Conservation (phyloP, 1,140 invertebrate genomes). For the Saccostrea echinata region DNA sequence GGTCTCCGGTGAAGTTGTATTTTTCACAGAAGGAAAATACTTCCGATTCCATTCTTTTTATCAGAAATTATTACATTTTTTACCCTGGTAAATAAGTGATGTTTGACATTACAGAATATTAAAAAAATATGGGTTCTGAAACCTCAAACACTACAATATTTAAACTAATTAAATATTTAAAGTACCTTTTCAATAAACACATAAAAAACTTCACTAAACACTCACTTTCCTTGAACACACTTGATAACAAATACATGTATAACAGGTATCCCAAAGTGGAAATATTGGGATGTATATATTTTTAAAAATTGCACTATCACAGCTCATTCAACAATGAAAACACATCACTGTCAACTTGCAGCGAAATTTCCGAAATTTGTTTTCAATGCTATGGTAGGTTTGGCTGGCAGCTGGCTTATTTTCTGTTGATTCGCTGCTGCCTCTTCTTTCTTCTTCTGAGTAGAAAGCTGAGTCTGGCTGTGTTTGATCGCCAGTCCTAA, state of each 20-base stretch:
- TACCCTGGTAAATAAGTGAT: not conserved
- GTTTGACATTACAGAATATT: not conserved
- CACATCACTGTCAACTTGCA: slow-evolving; percentile 15
- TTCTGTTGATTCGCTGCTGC: slow-evolving; percentile 64
- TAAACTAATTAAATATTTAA: too few relatives aligned
- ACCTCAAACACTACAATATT: not conserved
- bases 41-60: not conserved
- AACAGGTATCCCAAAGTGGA: not conserved
- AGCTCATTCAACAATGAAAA: not conserved
- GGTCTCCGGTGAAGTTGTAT: not conserved
- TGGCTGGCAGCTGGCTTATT: slow-evolving; percentile 80
- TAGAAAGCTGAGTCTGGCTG: slow-evolving; percentile 59
- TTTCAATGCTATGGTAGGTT: slow-evolving; percentile 94
- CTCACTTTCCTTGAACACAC: not conserved
- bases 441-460: slow-evolving; percentile 81
- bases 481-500: slow-evolving; percentile 91
- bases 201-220: not conserved
- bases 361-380: slow-evolving; percentile 95
- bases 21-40: not conserved
- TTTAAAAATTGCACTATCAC: slow-evolving; percentile 24
- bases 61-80: not conserved
- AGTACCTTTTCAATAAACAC: not conserved
- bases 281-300: not conserved
- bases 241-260: slow-evolving; percentile 14
- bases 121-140: not conserved